Evolutionary conservation across 2,888 invertebrate genomes (phyloP).

Genomic region (Stenolophus ochropezus): DNA sequence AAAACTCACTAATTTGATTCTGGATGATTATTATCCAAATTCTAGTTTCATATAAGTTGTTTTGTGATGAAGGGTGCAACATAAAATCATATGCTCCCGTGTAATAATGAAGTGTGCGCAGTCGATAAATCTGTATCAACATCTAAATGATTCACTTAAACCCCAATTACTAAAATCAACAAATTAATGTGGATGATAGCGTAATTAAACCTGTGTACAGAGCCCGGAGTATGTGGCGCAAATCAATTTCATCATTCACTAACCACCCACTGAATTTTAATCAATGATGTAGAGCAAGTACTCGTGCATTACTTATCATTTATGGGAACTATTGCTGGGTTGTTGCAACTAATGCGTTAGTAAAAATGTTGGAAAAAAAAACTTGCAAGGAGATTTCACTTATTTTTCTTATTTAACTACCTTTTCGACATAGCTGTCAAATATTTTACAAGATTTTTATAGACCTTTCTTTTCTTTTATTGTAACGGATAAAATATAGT

Average conservation of each 20-base stretch:
- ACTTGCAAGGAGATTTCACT: too few relatives aligned
- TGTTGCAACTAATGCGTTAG: too few relatives aligned
- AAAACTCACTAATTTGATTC: too few relatives aligned
- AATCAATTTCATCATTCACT: slow-evolving; percentile 29
- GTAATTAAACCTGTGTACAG: slow-evolving; percentile 22
- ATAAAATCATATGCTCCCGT: neutral
- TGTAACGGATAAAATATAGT: too few relatives aligned
- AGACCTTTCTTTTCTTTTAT: too few relatives aligned
- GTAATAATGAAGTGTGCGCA: slow-evolving; percentile 4
- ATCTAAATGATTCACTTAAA: slow-evolving; percentile 39
- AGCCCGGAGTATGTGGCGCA: slow-evolving; percentile 1
- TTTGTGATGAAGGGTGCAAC: too few relatives aligned
- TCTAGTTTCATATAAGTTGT: neutral
- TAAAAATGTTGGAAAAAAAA: too few relatives aligned
- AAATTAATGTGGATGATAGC: slow-evolving; percentile 37
- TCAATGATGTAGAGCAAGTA: neutral
- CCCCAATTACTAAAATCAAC: slow-evolving; percentile 34
- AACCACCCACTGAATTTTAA: slow-evolving; percentile 2
- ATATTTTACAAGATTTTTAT: too few relatives aligned
- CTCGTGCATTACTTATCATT: neutral
- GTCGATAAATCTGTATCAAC: slow-evolving; percentile 11
- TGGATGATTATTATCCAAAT: too few relatives aligned
- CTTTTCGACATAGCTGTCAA: too few relatives aligned
- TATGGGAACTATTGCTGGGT: too few relatives aligned
- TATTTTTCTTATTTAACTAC: too few relatives aligned